phyloP scores from a whole-genome alignment of 2,113 vertebrate species.

The Diphyllodes magnificus region DNA sequence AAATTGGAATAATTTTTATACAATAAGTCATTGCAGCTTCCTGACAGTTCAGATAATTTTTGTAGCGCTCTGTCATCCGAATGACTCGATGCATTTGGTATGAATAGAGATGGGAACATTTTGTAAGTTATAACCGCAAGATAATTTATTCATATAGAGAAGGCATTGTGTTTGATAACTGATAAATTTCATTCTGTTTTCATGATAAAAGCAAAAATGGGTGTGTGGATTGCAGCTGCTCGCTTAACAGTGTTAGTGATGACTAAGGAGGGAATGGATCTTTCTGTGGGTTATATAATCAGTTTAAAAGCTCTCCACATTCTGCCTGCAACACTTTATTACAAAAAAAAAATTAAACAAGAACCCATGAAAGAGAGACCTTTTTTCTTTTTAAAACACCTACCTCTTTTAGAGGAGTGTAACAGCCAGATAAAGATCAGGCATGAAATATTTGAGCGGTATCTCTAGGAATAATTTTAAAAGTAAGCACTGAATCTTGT shows the following conservation, averaged over 20 bases:
- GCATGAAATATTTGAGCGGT: slow-evolving; percentile 20
- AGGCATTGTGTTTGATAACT: slow-evolving; percentile 59
- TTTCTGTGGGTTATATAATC: slow-evolving; percentile 53
- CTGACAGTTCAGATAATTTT: slow-evolving; percentile 58
- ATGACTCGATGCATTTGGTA: slow-evolving; percentile 61
- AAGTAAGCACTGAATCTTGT: not conserved
- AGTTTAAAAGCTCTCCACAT: slow-evolving; percentile 47
- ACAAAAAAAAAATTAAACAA: not conserved
- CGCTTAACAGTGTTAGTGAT: slow-evolving; percentile 57
- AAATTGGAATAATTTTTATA: slow-evolving; percentile 28
- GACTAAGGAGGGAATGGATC: slow-evolving; percentile 59
- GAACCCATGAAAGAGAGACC: not conserved
- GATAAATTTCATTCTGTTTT: slow-evolving; percentile 61
- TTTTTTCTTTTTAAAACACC: not conserved
- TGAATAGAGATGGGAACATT: slow-evolving; percentile 59
- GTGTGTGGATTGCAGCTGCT: slow-evolving; percentile 36
- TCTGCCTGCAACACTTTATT: slow-evolving; percentile 19
- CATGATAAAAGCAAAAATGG: slow-evolving; percentile 31
- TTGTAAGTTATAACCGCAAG: slow-evolving; percentile 53
- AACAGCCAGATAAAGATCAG: slow-evolving; percentile 6
- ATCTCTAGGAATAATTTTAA: not conserved
- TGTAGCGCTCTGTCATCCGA: slow-evolving; percentile 42
- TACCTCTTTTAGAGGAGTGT: not conserved
- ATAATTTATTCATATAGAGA: slow-evolving; percentile 65
- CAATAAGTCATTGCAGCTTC: slow-evolving; percentile 27